Conservation (phyloP, 1,140 invertebrate genomes). For the Dreissena polymorpha region DNA sequence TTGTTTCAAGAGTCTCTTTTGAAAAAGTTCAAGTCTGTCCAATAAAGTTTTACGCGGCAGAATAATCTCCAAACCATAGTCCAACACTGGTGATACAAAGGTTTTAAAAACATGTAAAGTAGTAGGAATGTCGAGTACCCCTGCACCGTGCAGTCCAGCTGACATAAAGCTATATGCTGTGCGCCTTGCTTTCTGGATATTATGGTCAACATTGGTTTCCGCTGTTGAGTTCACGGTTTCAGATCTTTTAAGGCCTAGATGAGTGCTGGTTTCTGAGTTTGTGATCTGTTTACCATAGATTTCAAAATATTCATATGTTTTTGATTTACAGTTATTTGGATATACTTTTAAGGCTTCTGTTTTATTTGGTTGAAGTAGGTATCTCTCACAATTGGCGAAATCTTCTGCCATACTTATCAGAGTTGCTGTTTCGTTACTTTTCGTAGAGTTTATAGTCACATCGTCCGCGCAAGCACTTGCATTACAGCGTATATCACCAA, state of each 20-base stretch:
- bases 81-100: not conserved
- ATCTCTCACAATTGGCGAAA: slow-evolving; percentile 18
- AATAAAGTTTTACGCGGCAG: not conserved
- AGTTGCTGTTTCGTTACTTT: not conserved
- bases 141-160: slow-evolving; percentile 4
- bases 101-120: not conserved
- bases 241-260: slow-evolving; percentile 8
- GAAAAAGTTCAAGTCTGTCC: slow-evolving; percentile 3
- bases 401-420: slow-evolving; percentile 11
- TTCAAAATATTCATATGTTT: not conserved
- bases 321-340: not conserved
- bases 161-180: slow-evolving; percentile 20
- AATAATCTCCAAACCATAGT: slow-evolving; percentile 13
- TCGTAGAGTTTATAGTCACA: not conserved
- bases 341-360: not conserved
- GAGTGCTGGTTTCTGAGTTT: slow-evolving; percentile 6
- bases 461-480: slow-evolving; percentile 9
- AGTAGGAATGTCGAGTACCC: not conserved
- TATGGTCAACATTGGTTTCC: slow-evolving; percentile 6
- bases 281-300: slow-evolving; percentile 6
- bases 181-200: slow-evolving; percentile 17
- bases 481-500: not conserved
- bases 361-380: slow-evolving; percentile 7
- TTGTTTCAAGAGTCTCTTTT: slow-evolving; percentile 26
- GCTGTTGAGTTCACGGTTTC: not conserved